Evolutionary conservation across 2,888 invertebrate genomes (phyloP).

Genomic region (Clunio marinus): DNA sequence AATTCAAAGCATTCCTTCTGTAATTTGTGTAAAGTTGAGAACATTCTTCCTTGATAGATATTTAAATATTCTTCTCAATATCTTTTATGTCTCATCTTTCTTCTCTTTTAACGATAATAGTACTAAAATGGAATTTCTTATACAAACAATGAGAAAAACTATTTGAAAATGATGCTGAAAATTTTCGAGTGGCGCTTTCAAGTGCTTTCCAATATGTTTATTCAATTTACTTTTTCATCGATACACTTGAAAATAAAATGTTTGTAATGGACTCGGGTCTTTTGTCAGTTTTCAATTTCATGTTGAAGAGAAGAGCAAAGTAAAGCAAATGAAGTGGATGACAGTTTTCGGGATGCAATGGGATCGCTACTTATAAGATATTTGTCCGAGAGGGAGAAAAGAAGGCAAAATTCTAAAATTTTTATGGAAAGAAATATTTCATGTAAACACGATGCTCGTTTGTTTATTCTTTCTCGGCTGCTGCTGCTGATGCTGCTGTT

Average conservation of each 20-base stretch:
- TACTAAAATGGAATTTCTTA: no score
- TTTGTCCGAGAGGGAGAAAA: background rate
- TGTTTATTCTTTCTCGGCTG: background rate
- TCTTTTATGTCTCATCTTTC: no score
- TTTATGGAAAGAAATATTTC: background rate
- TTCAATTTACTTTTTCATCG: constrained; percentile 4
- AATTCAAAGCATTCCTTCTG: no score
- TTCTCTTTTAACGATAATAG: no score
- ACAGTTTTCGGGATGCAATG: background rate
- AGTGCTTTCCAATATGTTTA: constrained; percentile 6
- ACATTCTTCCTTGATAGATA: no score
- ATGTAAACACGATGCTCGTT: constrained; percentile 10
- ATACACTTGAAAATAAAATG: background rate
- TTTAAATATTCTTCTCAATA: no score
- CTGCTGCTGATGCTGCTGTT: no score
- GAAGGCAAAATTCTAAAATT: background rate
- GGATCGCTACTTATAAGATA: background rate
- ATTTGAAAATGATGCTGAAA: background rate
- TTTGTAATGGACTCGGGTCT: constrained; percentile 8
- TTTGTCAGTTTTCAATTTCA: no score
- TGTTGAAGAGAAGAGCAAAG: no score
- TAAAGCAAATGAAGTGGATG: constrained; percentile 13
- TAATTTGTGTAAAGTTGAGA: no score
- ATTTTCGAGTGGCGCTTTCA: constrained; percentile 4
- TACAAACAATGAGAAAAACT: background rate